Evolutionary conservation across 37 sponge, comb jelly and placozoan genomes (phyloP).

Genomic region (Aplysina aerophoba): DNA sequence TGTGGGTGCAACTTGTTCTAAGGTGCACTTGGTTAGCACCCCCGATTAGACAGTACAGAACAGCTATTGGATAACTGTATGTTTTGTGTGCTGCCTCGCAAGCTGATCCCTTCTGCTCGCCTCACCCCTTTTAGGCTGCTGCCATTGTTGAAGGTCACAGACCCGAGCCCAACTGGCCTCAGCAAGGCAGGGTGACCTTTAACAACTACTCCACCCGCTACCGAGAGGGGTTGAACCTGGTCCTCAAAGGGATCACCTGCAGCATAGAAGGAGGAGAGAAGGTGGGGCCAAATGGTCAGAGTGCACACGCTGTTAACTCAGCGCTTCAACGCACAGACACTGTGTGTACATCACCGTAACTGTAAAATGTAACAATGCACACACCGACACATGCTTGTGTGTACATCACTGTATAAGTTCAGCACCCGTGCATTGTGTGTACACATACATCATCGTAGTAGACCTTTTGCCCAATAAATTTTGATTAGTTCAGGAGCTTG

Average conservation of each 20-base stretch:
- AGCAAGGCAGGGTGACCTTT: slow-evolving; percentile 79
- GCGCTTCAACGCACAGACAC: background rate
- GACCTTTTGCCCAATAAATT: too few relatives aligned
- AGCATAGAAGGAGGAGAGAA: slow-evolving; percentile 61
- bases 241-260: slow-evolving; percentile 54
- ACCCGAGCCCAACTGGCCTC: slow-evolving; percentile 90
- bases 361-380: background rate
- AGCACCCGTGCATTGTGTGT: too few relatives aligned
- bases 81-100: too few relatives aligned
- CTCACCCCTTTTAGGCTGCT: slow-evolving; percentile 61
- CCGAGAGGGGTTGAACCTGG: slow-evolving; percentile 65
- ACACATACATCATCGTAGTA: too few relatives aligned
- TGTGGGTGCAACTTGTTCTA: too few relatives aligned
- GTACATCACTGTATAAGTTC: too few relatives aligned
- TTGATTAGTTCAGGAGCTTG: too few relatives aligned
- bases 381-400: background rate
- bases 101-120: background rate
- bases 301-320: background rate
- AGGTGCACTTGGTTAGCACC: too few relatives aligned
- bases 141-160: slow-evolving; percentile 58
- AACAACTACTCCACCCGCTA: slow-evolving; percentile 87
- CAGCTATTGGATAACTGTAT: too few relatives aligned
- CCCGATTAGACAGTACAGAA: too few relatives aligned
- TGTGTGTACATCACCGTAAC: too few relatives aligned
- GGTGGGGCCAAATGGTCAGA: slow-evolving; percentile 12